Base-by-base conservation (phyloP, 1,140 invertebrate genomes). In the Brachystomella parvula region DNA sequence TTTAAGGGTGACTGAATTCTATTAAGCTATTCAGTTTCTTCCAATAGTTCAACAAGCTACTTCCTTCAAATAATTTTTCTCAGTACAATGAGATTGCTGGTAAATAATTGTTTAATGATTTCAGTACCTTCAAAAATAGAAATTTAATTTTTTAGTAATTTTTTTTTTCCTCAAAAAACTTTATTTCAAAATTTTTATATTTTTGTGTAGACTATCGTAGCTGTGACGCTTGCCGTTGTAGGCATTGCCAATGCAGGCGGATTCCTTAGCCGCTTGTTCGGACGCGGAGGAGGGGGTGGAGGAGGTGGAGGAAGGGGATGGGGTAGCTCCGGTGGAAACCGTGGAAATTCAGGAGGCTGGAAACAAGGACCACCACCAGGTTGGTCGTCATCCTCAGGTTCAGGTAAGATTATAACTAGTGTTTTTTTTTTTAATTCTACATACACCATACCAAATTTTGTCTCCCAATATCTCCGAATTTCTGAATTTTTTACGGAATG, bases 11-110 rank as follows among this genome's bases (percentile, higher is more conserved):
- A 17, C 24, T 53, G 3, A 6, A 6, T 6, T 53, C 21, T 24
- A 53, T 26, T 53, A 6, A 53, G 12, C 49, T 53, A 53, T 53
- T 53, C 49, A 53, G 49, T 53, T 24, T 26, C 12, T 53, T 53
- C 49, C 49, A 12, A 53, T 24, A 26, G 19, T 24, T 53, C 24
- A 26, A 6, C 9, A 12, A 6, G 24, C 24, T 53, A 53, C n/a
- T n/a, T n/a, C n/a, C n/a, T n/a, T n/a, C n/a, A n/a, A n/a, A n/a
- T n/a, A n/a, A n/a, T n/a, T n/a, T n/a, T 53, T 19, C 24, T 24
- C 6, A 24, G 12, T 6, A 53, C 12, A 53, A 53, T 53, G 49
- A 53, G 24, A 53, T 53, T 15, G 12, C 12, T 26, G 49, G 49
- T 53, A 53, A 53, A 53, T 39, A 39, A 19, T 6, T 53, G n/a